Base-by-base conservation (phyloP, 2,113 vertebrate species). In the Oxyura jamaicensis region DNA sequence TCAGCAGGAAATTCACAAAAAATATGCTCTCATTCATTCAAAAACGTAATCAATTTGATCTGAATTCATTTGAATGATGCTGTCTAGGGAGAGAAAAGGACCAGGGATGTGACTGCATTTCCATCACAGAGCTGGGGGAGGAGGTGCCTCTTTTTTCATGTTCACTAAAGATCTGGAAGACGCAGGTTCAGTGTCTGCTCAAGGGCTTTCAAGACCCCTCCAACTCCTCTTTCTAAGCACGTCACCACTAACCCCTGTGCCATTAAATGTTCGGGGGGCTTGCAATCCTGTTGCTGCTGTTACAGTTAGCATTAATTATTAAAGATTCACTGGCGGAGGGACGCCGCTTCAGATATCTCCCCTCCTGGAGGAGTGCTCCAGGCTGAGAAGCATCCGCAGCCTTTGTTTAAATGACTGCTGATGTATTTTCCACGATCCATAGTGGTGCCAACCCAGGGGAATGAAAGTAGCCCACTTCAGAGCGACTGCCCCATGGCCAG, bases 261-360 rank as follows among this genome's bases (percentile, higher is more conserved):
- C 80, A 86, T 75, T 74, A 75, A 56, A 63, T 55, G 86, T 95
- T 86, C 73, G 18, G 42, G 86, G 83, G 91, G 91, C 60, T 58
- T 60, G 65, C 94, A 93, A 67, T 95, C 88, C 85, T 88, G 76
- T 93, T 93, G 95, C 79, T 93, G 86, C 88, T 78, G 80, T 92
- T 95, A 72, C 88, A 77, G 35, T 92, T 86, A 75, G 62, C 92
- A 93, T 96, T 56, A 96, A 96, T 95, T 94, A 97, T 94, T 93
- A 67, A 97, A 84, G 63, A 20, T 50, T 84, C 65, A 13, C 52
- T 67, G 55, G 81, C 52, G 59, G 73, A 84, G 90, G 31, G 76
- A 77, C n/a, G 77, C 72, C 83, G 63, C 91, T 91, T 94, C 88
- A 77, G 59, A 46, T 88, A 93, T 81, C 80, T 46, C 46, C 59